Evolutionary conservation across 2,797 vertebrate genomes (phyloP), one percentile per base, ranked within the genome.

Genomic region (Eulemur albifrons): DNA sequence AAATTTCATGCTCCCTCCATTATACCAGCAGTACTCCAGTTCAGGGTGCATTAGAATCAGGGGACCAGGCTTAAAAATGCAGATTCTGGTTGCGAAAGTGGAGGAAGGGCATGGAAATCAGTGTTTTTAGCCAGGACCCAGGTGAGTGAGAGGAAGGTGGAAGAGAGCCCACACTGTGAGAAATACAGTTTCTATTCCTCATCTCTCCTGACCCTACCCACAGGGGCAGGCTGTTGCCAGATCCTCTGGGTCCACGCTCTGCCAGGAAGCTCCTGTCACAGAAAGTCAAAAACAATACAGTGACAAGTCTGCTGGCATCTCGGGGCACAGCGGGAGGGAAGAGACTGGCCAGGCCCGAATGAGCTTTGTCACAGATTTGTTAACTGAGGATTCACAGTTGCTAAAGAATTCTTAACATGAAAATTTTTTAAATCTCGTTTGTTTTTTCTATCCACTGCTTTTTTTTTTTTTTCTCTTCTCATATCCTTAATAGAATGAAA

Each of bases 401-500:
- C 73, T 85, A 80, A 84, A 89, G 67, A 48, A 72, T 90, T 61
- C 67, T 57, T 50, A 76, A 38, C 4, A 21, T 13, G 27, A 59
- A 52, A 38, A 30, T 32, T 97, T 54, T 40, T 59, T 15, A 67
- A 75, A 80, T 35, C 52, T 89, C 40, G 27, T 18, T 45, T 8
- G 21, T 43, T 83, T 57, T 48, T 61, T 35, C 35, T 38, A 75
- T 43, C 38, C 57, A 95, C 38, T 73, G 43, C 9, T 72, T 88
- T 93, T 65, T 40, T 67, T 45, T 73, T 77, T 30, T 12, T 52
- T 32, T 9, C 20, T 45, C 69, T 95, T 93, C 25, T 88, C 73
- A 20, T 38, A 45, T 63, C 54, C 54, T 82, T 83, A 84, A 84
- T 13, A 77, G 92, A 95, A 96, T 96, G 81, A 40, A 67, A 95